Evolutionary conservation across 2,113 vertebrate genomes (phyloP).

Genomic region (Rhinolophus ferrumequinum): DNA sequence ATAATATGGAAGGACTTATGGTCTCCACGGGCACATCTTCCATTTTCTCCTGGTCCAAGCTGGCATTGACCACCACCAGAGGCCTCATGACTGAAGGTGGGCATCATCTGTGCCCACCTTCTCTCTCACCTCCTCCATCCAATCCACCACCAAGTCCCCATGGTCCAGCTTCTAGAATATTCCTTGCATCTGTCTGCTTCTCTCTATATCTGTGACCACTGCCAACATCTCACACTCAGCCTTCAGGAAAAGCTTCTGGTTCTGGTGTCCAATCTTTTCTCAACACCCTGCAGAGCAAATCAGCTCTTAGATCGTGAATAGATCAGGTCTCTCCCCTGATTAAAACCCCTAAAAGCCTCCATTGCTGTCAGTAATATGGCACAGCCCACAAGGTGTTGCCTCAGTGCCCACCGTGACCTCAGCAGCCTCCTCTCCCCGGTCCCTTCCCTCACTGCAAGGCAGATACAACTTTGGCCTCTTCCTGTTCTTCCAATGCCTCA

Average conservation of each 20-base stretch:
- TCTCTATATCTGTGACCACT: neutral
- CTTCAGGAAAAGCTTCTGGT: neutral
- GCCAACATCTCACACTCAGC: neutral
- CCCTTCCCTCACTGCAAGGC: neutral
- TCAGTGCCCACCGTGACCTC: accelerated
- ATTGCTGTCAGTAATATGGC: neutral
- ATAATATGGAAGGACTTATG: neutral
- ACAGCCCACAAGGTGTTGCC: neutral
- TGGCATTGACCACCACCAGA: neutral
- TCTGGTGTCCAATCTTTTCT: neutral
- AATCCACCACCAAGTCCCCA: neutral
- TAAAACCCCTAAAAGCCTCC: neutral
- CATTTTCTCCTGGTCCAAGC: neutral
- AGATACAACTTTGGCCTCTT: neutral
- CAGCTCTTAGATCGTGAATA: neutral
- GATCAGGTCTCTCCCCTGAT: neutral
- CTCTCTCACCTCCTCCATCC: neutral
- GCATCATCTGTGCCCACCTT: neutral
- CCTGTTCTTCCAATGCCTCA: neutral
- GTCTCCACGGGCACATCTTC: neutral
- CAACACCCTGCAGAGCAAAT: neutral
- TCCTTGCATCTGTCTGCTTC: neutral
- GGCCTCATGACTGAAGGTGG: neutral
- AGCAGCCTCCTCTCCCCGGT: neutral
- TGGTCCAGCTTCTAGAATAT: neutral